Conservation (phyloP, 1,140 invertebrate genomes). For the Oscheius sp. region DNA sequence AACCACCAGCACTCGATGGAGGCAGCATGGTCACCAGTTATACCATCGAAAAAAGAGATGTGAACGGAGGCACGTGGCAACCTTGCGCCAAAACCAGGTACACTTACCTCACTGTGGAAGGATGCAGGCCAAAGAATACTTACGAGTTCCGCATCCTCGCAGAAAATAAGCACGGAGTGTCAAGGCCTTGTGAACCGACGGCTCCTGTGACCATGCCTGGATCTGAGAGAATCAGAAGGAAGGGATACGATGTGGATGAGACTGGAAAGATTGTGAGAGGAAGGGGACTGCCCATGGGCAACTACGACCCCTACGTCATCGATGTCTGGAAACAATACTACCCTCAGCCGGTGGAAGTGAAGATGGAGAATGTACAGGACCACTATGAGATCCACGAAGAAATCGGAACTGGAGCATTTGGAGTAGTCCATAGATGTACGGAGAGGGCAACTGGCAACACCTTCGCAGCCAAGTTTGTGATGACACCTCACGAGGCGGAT, state of each 20-base stretch:
- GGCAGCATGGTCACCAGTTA: constrained; percentile 70
- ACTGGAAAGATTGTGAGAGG: constrained; percentile 87
- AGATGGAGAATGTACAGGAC: constrained; percentile 88
- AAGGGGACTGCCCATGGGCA: constrained; percentile 79
- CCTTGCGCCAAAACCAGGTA: constrained; percentile 88
- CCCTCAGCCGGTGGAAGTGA: constrained; percentile 92
- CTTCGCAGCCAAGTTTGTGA: constrained; percentile 98
- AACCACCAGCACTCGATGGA: constrained; percentile 85
- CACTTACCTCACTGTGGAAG: constrained; percentile 82
- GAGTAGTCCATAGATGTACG: constrained; percentile 92
- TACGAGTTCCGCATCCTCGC: constrained; percentile 96
- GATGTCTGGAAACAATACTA: constrained; percentile 95
- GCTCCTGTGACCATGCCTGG: constrained; percentile 72
- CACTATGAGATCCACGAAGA: constrained; percentile 98
- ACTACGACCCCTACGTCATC: constrained; percentile 95
- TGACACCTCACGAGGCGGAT: constrained; percentile 84
- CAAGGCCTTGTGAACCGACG: constrained; percentile 77
- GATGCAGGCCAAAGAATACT: constrained; percentile 80
- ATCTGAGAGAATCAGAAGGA: constrained; percentile 26
- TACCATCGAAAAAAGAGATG: constrained; percentile 86
- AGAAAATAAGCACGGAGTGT: constrained; percentile 88
- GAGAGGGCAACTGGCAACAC: constrained; percentile 92
- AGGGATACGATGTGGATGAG: constrained; percentile 72
- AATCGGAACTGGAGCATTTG: constrained; percentile 97
- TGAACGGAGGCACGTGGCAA: constrained; percentile 89